Evolutionary conservation across 1,140 invertebrate genomes (phyloP).

Genomic region (Cheumatopsyche charites): DNA sequence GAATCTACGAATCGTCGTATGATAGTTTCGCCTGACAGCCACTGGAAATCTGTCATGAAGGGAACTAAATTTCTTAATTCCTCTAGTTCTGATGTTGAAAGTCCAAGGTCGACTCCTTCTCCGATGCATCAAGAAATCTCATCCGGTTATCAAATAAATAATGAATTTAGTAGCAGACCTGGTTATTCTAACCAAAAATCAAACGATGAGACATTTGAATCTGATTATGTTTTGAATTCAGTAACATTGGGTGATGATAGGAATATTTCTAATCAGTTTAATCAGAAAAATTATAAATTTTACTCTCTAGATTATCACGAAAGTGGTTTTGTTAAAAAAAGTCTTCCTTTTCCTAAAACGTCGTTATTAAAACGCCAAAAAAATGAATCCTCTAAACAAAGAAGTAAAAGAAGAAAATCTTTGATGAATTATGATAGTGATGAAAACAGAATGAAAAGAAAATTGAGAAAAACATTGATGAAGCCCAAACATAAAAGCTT

Average conservation of each 20-base stretch:
- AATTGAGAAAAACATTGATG: slow-evolving; percentile 40
- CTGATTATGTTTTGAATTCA: slow-evolving; percentile 43
- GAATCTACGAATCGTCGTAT: slow-evolving; percentile 51
- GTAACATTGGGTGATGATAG: slow-evolving; percentile 28
- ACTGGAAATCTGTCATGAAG: slow-evolving; percentile 65
- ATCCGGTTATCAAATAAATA: slow-evolving; percentile 22
- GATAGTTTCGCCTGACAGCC: slow-evolving; percentile 61
- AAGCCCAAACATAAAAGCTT: slow-evolving; percentile 33
- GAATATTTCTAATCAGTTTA: slow-evolving; percentile 19
- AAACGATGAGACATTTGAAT: slow-evolving; percentile 28
- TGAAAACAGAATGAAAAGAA: slow-evolving; percentile 40
- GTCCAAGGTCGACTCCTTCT: slow-evolving; percentile 39
- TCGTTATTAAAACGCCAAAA: slow-evolving; percentile 60
- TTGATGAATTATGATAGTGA: slow-evolving; percentile 36
- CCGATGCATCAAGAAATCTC: slow-evolving; percentile 24
- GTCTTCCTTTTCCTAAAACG: slow-evolving; percentile 65
- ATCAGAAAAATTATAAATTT: slow-evolving; percentile 44
- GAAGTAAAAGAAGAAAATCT: slow-evolving; percentile 37
- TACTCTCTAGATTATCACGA: slow-evolving; percentile 57
- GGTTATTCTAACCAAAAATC: slow-evolving; percentile 19
- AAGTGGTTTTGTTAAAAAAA: slow-evolving; percentile 67
- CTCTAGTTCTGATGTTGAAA: slow-evolving; percentile 61
- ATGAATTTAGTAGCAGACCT: slow-evolving; percentile 19
- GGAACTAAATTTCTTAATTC: slow-evolving; percentile 64
- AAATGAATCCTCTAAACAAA: slow-evolving; percentile 39